These are phyloP conservation scores for Anastrepha obliqua DNA, from an alignment of 1,140 invertebrate species.

Conservation along the genomic window DNA sequence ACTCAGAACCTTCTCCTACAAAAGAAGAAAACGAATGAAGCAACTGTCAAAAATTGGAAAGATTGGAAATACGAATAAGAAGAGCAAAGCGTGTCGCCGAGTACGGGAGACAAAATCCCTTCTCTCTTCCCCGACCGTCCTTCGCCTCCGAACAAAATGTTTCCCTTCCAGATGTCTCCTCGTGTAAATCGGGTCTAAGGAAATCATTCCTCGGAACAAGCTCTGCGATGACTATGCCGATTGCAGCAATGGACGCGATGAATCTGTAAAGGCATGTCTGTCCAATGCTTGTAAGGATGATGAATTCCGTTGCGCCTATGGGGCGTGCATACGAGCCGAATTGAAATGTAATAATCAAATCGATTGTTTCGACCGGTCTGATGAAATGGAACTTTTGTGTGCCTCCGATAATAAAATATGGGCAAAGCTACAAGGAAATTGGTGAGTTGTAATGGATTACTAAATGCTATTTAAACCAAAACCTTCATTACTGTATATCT, in stretches of 20 bases:
- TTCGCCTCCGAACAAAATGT: too few relatives aligned
- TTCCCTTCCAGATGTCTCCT: too few relatives aligned
- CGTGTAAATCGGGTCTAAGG: too few relatives aligned
- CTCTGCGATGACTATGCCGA: background rate
- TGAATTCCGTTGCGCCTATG: constrained; percentile 20
- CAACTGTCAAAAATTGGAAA: too few relatives aligned
- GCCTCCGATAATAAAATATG: background rate
- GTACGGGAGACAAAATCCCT: too few relatives aligned
- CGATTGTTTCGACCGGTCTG: background rate
- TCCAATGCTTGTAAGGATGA: background rate
- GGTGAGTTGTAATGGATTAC: background rate
- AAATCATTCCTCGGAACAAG: background rate
- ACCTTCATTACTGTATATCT: too few relatives aligned
- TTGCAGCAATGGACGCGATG: constrained; percentile 37
- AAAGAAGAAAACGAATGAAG: too few relatives aligned
- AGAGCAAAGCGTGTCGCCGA: too few relatives aligned
- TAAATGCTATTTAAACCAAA: too few relatives aligned
- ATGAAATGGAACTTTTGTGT: constrained; percentile 28
- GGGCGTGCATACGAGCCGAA: constrained; percentile 4
- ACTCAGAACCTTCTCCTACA: too few relatives aligned
- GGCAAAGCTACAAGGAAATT: background rate
- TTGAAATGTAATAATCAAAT: background rate
- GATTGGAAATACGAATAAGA: too few relatives aligned
- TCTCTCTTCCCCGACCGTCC: too few relatives aligned
- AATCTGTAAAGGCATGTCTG: background rate